These are phyloP conservation scores for Periophthalmus modestus DNA, from an alignment of 2,113 vertebrate genomes.

Conservation along the genomic window DNA sequence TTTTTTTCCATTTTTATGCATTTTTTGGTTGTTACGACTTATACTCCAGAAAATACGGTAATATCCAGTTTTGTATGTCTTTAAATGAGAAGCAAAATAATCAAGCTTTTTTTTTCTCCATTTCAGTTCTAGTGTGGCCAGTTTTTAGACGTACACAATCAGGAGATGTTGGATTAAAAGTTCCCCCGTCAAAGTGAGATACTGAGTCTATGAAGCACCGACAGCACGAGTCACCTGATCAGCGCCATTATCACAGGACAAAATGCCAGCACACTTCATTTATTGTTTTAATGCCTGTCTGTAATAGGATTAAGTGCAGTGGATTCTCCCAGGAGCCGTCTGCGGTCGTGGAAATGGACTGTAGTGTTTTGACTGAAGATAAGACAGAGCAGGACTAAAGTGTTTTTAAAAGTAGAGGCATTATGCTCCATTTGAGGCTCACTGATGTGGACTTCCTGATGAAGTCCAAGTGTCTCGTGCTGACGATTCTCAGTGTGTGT, in stretches of 20 bases:
- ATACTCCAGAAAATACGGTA: too few species aligned
- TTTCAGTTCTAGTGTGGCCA: too few species aligned
- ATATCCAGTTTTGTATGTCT: too few species aligned
- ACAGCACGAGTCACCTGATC: constrained; percentile 7
- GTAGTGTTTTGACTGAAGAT: not conserved
- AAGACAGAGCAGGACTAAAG: not conserved
- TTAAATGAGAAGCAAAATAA: too few species aligned
- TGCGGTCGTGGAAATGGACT: not conserved
- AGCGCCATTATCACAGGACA: constrained; percentile 16
- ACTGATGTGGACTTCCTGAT: constrained; percentile 19
- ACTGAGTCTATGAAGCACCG: too few species aligned
- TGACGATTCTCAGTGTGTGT: not conserved
- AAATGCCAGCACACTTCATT: constrained; percentile 1
- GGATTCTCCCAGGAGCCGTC: not conserved
- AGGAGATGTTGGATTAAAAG: too few species aligned
- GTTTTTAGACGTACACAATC: too few species aligned
- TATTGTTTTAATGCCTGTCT: constrained; percentile 25
- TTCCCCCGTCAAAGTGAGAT: too few species aligned
- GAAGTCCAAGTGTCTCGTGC: constrained; percentile 11
- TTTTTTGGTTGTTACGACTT: too few species aligned
- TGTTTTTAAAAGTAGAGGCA: constrained; percentile 13
- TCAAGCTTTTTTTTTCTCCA: too few species aligned
- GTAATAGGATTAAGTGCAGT: not conserved
- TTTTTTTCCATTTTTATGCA: too few species aligned
- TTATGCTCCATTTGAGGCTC: constrained; percentile 6